A percentile compares a stretch with the other conserved stretches of the same genome.
Evolutionary conservation across 1,140 invertebrate genomes (phyloP).

Genomic region (Drosophila sp.): DNA sequence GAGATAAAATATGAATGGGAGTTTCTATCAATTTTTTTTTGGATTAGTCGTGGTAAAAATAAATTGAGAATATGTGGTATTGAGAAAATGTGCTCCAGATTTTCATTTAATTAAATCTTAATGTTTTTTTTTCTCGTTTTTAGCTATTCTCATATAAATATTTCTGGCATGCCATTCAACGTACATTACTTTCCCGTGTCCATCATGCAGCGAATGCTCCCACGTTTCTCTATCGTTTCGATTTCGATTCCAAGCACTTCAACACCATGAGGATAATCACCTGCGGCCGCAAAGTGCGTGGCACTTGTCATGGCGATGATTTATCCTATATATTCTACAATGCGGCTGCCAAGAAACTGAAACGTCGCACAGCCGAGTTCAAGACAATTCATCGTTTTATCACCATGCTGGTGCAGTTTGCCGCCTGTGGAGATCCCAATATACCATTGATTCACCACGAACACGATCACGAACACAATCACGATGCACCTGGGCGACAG

Average conservation of each 20-base stretch:
- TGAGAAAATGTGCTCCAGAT: too few relatives aligned
- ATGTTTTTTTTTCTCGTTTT: slow-evolving; percentile 7
- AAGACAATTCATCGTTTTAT: slow-evolving; percentile 79
- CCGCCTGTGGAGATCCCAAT: slow-evolving; percentile 81
- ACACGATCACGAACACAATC: background rate
- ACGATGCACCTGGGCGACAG: slow-evolving; percentile 19
- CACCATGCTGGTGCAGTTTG: slow-evolving; percentile 83
- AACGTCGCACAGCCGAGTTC: slow-evolving; percentile 75
- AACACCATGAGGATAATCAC: slow-evolving; percentile 82
- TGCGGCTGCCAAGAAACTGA: slow-evolving; percentile 82
- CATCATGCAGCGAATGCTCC: slow-evolving; percentile 75
- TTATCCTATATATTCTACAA: slow-evolving; percentile 87
- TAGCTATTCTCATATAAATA: slow-evolving; percentile 82
- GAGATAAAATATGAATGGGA: too few relatives aligned
- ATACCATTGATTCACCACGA: slow-evolving; percentile 51
- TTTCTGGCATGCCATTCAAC: slow-evolving; percentile 83
- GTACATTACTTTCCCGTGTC: slow-evolving; percentile 72
- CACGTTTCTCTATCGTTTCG: slow-evolving; percentile 84
- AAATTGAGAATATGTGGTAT: too few relatives aligned
- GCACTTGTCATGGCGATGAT: slow-evolving; percentile 87
- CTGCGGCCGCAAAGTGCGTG: slow-evolving; percentile 76
- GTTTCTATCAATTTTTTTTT: too few relatives aligned
- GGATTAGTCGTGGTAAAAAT: too few relatives aligned
- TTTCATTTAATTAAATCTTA: background rate
- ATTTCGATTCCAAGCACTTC: slow-evolving; percentile 81